A percentile compares a stretch with the other conserved stretches of the same genome.
These are phyloP conservation scores for Ophioninae sp. DNA, from an alignment of 2,888 invertebrate species.

Conservation along the genomic window DNA sequence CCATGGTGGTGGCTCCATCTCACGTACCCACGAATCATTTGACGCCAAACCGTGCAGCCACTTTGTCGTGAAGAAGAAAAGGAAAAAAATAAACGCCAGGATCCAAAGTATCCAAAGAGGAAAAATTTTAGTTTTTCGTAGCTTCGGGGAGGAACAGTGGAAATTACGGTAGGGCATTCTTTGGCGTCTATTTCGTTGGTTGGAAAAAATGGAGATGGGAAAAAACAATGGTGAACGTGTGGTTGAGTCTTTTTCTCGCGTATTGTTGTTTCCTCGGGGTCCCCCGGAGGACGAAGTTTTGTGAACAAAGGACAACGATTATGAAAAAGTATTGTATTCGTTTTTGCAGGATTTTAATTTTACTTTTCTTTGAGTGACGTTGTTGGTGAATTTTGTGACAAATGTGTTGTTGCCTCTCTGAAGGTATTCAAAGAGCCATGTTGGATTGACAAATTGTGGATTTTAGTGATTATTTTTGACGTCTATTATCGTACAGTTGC, in stretches of 20 bases:
- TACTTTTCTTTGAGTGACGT: neutral
- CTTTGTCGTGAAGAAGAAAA: neutral
- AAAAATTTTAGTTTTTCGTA: neutral
- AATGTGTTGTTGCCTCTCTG: no score
- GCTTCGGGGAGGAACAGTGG: neutral
- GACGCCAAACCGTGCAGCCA: slow-evolving; percentile 1
- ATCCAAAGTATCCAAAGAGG: neutral
- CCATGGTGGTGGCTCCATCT: slow-evolving; percentile 38
- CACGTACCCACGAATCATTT: slow-evolving; percentile 21
- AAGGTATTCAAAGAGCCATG: no score
- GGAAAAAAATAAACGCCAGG: neutral
- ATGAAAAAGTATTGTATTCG: no score
- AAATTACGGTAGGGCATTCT: neutral
- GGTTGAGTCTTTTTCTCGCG: no score
- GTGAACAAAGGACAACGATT: no score
- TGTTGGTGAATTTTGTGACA: neutral
- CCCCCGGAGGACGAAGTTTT: no score
- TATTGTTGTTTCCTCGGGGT: no score
- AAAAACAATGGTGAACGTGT: neutral
- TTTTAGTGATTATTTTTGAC: no score
- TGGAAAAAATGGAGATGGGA: neutral
- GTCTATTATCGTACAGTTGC: no score
- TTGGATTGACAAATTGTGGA: no score
- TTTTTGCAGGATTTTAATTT: neutral
- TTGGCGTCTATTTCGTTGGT: neutral